Conservation (phyloP, 2,888 invertebrate species). For the Ectropis crepuscularia region DNA sequence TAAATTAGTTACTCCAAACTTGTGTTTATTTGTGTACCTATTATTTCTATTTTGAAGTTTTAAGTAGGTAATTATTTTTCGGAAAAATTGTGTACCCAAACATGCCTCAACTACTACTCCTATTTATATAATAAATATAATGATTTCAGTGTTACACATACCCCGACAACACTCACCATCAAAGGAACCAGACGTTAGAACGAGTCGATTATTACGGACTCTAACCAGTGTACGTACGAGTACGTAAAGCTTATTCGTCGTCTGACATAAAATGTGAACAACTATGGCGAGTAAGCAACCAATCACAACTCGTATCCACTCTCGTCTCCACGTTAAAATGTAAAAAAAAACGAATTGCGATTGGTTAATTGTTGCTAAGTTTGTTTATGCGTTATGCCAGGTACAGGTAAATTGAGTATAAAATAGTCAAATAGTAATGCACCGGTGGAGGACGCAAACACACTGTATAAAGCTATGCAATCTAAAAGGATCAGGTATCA, state of each 20-base stretch:
- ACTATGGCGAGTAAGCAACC: no score
- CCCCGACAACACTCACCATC: slow-evolving; percentile 55
- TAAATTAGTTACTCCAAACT: no score
- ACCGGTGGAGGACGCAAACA: slow-evolving; percentile 47
- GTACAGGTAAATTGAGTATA: slow-evolving; percentile 41
- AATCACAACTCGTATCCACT: no score
- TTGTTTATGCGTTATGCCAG: no score
- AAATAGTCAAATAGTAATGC: slow-evolving; percentile 43
- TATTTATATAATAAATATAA: slow-evolving; percentile 10
- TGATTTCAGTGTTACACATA: slow-evolving; percentile 69
- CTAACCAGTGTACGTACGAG: slow-evolving; percentile 80
- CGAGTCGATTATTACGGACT: slow-evolving; percentile 71
- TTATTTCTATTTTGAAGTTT: no score
- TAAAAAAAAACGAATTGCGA: no score
- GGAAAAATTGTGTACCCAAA: neutral
- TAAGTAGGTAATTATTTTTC: no score
- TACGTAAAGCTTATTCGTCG: no score
- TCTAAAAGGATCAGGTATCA: neutral
- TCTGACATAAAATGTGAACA: no score
- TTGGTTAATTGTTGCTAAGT: no score
- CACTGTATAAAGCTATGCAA: slow-evolving; percentile 15
- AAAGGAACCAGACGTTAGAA: slow-evolving; percentile 62
- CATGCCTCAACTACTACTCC: neutral
- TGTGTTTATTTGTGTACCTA: no score
- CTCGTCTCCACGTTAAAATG: no score